phyloP scores from a whole-genome alignment of 2,113 vertebrate species.

The Lonchura striata region DNA sequence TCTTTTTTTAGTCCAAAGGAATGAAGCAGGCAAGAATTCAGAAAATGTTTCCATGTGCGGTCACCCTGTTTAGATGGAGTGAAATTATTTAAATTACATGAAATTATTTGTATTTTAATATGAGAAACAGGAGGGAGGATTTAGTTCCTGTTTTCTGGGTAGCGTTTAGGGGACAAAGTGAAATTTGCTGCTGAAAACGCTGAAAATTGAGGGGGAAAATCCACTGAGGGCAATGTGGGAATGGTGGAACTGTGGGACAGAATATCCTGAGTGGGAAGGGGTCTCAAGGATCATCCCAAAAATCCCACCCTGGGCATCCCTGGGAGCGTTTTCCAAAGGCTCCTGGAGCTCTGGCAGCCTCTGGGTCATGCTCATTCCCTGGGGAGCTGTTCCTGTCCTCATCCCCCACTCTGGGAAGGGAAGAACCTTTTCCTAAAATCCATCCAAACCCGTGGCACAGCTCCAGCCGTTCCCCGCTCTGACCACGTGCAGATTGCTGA shows the following conservation, averaged over 20 bases:
- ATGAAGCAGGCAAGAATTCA: not conserved
- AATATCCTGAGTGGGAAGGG: not conserved
- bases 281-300: not conserved
- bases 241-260: not conserved
- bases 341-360: not conserved
- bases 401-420: not conserved
- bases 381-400: not conserved
- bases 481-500: fast-evolving
- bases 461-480: not conserved
- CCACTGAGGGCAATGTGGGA: not conserved
- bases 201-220: not conserved
- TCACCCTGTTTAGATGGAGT: not conserved
- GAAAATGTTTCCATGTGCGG: not conserved
- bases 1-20: not conserved
- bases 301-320: not conserved
- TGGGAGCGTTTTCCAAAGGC: too few relatives aligned
- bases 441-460: not conserved
- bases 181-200: not conserved
- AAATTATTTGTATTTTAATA: not conserved
- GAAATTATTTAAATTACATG: not conserved
- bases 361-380: not conserved
- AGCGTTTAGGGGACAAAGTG: not conserved
- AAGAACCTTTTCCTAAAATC: not conserved
- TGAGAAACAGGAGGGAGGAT: fast-evolving
- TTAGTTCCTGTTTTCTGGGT: not conserved